Evolutionary conservation across 2,888 invertebrate genomes (phyloP), one percentile per base, ranked within the genome.

Genomic region (Drosophila fulvimacula): DNA sequence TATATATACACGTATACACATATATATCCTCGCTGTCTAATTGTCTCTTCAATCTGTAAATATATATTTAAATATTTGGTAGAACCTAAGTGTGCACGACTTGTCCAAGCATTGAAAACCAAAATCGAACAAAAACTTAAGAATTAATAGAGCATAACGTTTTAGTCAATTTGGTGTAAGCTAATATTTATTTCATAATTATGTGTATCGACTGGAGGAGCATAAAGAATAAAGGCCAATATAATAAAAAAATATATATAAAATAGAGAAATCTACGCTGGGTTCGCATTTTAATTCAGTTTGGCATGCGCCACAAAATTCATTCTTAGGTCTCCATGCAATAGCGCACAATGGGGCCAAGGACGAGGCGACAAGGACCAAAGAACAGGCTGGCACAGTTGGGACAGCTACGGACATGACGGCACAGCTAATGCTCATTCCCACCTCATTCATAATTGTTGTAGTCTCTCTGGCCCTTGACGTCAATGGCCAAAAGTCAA

Each of bases 91-190:
- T 51, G 61, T 52, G 48, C 13, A 53, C 38, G 80, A 73, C 69
- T 70, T 85, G 64, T 76, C 74, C 73, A 79, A 69, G 62, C 81
- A 71, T 69, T 56, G 59, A 58, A 74, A 84, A 67, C 72, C 73
- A 73, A 89, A 86, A 69, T 65, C 58, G 61, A 66, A 62, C 34
- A 60, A 66, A 69, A 67, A 42, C 56, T 63, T 79, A 73, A 79
- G 69, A 79, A 59, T 81, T 85, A 89, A 89, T 89, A 82, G 82
- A 85, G 77, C 90, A 80, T 72, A 83, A 87, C 39, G 58, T 76
- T 78, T 75, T 81, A 79, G 71, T 86, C 90, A 87, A 89, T 81
- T 84, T 81, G 81, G 68, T 81, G 32, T 82, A 84, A 90, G 87
- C 79, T 72, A 79, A 76, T 89, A 79, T 79, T 89, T 79, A 77